phyloP scores from a whole-genome alignment of 2,797 vertebrate species.

The Chelonia mydas region DNA sequence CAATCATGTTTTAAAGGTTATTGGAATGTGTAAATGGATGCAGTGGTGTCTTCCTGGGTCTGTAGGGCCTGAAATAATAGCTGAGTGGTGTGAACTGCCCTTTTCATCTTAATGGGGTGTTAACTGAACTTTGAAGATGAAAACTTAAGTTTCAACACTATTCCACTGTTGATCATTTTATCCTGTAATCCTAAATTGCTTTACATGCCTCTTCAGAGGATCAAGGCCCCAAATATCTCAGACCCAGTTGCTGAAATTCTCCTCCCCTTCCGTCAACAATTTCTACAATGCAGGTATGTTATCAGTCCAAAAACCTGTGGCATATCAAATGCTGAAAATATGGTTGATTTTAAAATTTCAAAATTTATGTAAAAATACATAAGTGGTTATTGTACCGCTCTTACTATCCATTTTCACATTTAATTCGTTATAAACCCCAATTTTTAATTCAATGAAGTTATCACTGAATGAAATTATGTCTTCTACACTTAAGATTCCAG shows the following conservation, averaged over 20 bases:
- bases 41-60: too few species aligned
- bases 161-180: not conserved
- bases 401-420: too few species aligned
- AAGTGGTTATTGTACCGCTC: not conserved
- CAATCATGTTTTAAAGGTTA: not conserved
- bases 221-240: not conserved
- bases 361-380: not conserved
- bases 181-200: not conserved
- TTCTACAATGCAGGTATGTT: not conserved
- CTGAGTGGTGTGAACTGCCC: too few species aligned
- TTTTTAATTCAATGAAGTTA: too few species aligned
- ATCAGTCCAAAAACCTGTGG: not conserved
- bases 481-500: too few species aligned
- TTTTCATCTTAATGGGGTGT: too few species aligned
- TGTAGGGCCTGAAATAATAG: too few species aligned
- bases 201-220: conserved; percentile 16
- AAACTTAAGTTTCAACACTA: not conserved
- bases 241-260: conserved; percentile 2
- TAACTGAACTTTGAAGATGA: too few species aligned
- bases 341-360: not conserved
- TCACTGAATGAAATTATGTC: too few species aligned
- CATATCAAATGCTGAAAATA: not conserved
- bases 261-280: not conserved
- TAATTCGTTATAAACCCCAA: too few species aligned
- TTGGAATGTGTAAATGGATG: not conserved